Evolutionary conservation across 2,888 invertebrate species (phyloP), one percentile per base, ranked within the genome.

Genomic region (Timema cristinae): DNA sequence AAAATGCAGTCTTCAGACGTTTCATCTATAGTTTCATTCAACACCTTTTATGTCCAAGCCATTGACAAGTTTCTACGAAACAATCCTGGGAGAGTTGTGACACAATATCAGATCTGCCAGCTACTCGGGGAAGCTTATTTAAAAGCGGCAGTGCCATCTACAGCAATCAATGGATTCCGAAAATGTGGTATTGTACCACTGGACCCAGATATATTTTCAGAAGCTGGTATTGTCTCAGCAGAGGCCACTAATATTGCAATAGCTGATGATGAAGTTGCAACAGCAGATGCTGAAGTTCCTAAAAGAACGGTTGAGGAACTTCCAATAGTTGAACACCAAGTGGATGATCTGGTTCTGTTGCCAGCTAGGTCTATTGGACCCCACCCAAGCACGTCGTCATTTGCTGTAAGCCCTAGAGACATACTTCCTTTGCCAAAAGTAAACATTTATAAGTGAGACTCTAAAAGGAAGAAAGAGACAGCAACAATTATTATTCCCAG

Each of bases 31-130:
- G 77, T 76, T 1, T 79, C 80, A 51, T 72, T 80, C n/a, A 77
- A 75, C 50, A 78, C 77, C 0, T 79, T 75, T 75, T 79, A 77
- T 70, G 76, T 77, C 56, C 77, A 79, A 76, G 78, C 78, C 71
- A 73, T 78, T 51, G 63, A 70, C n/a, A 76, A 66, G 32, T 80
- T 77, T 78, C 63, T 63, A 5, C 78, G 75, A 70, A 68, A 51
- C 50, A 76, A 80, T 73, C 78, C 78, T 69, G 79, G 78, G 49
- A 72, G 78, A 66, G 75, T 76, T 48, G 78, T 80, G 11, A 79
- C 79, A 10, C 63, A 63, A 11, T 63, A 47, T 48, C 47, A 63
- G 13, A 13, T 63, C 9, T 8, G 63, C 1, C 72, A 74, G 70
- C 69, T 79, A 49, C 77, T 80, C 72, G 75, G 73, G 13, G 67